A percentile compares a stretch with the other conserved stretches of the same genome.
phyloP scores from a whole-genome alignment of 2,888 invertebrate species.

The Ophonus ardosiacus region DNA sequence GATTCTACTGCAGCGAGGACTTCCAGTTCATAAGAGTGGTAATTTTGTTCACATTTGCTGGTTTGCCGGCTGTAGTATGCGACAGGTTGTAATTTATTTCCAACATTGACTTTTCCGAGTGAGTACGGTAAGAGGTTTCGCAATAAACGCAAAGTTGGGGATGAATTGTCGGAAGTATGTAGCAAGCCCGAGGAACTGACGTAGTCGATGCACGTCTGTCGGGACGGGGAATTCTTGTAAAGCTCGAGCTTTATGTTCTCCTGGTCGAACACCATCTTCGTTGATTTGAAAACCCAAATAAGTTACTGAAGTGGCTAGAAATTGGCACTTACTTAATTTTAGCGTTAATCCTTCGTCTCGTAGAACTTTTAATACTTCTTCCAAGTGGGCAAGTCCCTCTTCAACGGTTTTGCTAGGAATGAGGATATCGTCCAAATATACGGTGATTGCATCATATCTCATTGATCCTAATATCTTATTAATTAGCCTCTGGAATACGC shows the following conservation, averaged over 20 bases:
- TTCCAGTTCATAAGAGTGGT: no score
- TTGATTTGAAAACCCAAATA: conserved; percentile 63
- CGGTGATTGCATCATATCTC: conserved; percentile 5
- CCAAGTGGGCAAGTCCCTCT: not conserved
- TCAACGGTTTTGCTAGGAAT: conserved; percentile 1
- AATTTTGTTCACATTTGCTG: conserved; percentile 68
- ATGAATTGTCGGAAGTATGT: conserved; percentile 24
- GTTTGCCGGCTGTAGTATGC: conserved; percentile 71
- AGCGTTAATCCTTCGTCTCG: not conserved
- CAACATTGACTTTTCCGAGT: conserved; percentile 40
- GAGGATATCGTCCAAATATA: conserved; percentile 65
- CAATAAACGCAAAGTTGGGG: conserved; percentile 6
- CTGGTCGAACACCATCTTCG: conserved; percentile 66
- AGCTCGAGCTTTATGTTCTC: conserved; percentile 66
- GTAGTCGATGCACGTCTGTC: conserved; percentile 67
- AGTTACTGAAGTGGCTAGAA: conserved; percentile 51
- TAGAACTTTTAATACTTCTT: not conserved
- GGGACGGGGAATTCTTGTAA: conserved; percentile 54
- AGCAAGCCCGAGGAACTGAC: conserved; percentile 5
- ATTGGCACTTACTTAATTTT: not conserved
- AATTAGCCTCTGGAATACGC: conserved; percentile 70
- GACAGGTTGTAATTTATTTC: conserved; percentile 67
- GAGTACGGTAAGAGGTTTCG: not conserved
- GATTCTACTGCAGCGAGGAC: conserved; percentile 71
- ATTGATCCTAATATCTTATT: conserved; percentile 50